A percentile compares a stretch with the other conserved stretches of the same genome.
Evolutionary conservation across 2,113 vertebrate genomes (phyloP).

Genomic region (Arvicanthis niloticus): DNA sequence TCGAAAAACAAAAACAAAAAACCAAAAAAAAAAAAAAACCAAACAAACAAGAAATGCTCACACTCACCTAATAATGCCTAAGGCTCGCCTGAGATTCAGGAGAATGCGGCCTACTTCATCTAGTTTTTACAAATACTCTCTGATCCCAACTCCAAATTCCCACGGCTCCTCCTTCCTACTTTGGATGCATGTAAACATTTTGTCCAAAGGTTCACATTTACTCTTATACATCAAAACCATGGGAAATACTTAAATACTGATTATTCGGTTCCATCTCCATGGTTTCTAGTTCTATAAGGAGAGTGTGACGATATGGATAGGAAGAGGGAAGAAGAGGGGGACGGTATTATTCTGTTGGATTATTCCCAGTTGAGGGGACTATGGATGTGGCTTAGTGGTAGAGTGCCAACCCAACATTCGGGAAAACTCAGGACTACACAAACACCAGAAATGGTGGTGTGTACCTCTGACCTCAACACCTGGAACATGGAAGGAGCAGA

Average conservation of each 20-base stretch:
- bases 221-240: not conserved
- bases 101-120: not conserved
- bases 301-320: not conserved
- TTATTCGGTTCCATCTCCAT: conserved; percentile 1
- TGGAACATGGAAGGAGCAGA: not conserved
- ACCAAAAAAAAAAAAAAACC: no score
- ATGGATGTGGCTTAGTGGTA: no score
- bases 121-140: conserved; percentile 14
- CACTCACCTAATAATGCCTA: not conserved
- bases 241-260: not conserved
- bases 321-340: not conserved
- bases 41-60: conserved; percentile 42
- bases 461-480: not conserved
- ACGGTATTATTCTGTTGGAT: conserved; percentile 52
- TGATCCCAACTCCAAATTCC: conserved; percentile 20
- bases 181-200: conserved; percentile 36
- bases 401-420: not conserved
- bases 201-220: conserved; percentile 32
- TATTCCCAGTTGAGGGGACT: not conserved
- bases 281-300: conserved; percentile 54
- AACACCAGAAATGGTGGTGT: not conserved
- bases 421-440: not conserved
- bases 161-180: not conserved
- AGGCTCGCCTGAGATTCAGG: conserved; percentile 38
- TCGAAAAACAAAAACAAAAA: no score